Base-by-base conservation (phyloP, 2,888 invertebrate species). In the Cephus rjabovi region DNA sequence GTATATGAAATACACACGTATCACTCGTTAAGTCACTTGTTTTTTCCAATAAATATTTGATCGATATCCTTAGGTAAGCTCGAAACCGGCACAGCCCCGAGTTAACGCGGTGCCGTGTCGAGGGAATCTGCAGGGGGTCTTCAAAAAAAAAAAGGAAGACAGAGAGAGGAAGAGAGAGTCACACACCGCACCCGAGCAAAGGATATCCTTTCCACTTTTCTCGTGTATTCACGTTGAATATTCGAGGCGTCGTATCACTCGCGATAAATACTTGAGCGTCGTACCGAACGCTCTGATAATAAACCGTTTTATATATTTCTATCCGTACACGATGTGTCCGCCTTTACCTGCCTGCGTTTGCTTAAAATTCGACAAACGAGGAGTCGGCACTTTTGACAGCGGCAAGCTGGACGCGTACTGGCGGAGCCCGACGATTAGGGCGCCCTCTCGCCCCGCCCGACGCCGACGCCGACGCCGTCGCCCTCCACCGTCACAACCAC, bases 361-460 rank as follows among this genome's bases (percentile, higher is more conserved):
- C 56, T 56, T 34, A 1, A 71, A 71, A 71, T 71, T 71, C 71
- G 71, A 11, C 33, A 71, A 71, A 71, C 71, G 71, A 34, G 34
- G 31, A 31, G 71, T 33, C 77, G 82, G 83, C 83, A 87, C 88
- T 87, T 87, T 87, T 87, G 86, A 89, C 89, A 89, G 88, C 86
- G 86, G 84, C 85, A 86, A 86, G 86, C 92, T 92, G 91, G 91
- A 92, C 92, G 92, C 92, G 92, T 92, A 92, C 92, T 92, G 90
- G 90, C 91, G 85, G 84, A 92, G 56, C 23, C 92, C 93, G 92
- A 92, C 93, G 93, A 93, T 93, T 92, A 92, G 92, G 93, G 93
- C 93, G 93, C 93, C 93, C 93, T 93, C 92, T 93, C 93, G 93
- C 94, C 94, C 94, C 93, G 92, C 92, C 90, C 87, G 87, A 86